Evolutionary conservation across 53 echinoderm and acorn worm genomes (phyloP), one percentile per base, ranked within the genome.

Genomic region (Stichopus horrens): DNA sequence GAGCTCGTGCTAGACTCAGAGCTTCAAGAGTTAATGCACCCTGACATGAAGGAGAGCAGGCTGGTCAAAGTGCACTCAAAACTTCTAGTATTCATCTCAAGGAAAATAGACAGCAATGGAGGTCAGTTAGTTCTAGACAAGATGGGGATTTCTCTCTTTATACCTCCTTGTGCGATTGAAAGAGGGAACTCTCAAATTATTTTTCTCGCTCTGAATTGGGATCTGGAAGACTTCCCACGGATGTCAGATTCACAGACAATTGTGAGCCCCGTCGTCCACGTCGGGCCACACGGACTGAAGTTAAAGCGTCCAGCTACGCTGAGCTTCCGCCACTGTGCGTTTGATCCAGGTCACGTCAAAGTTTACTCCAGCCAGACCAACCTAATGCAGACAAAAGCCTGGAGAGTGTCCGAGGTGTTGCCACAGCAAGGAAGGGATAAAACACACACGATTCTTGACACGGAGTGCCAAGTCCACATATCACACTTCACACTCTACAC

Each of bases 81-180:
- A 75, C 87, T 93, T 0, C 67, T 96, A 9, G 96, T 96, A 57
- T 96, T 93, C 83, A 96, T 95, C 13, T 92, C 95, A 7, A 79
- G 92, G 11, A 91, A 84, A 86, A 90, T 96, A 8, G 95, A 90
- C 60, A 89, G 92, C 67, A 75, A 81, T 5, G 95, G 96, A 8
- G 96, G 90, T 23, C 71, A 75, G 14, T 78, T 96, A 14, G 93
- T 95, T 13, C 92, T 96, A 7, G 92, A 89, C 57, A 90, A 93
- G 23, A 96, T 96, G 96, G 96, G 96, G 7, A 96, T 96, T 23
- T 96, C 96, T 14, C 88, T 96, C n/a, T 86, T 86, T n/a, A 89
- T 96, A 55, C 96, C 96, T 9, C 96, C 95, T 4, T 87, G 92
- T 77, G 96, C 96, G 78, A 90, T 96, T 21, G 88, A 90, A 57